Percentiles rank a stretch among this genome's conserved stretches.
Evolutionary conservation across 1,140 invertebrate genomes (phyloP).

Genomic region (Drosophila ambigua): DNA sequence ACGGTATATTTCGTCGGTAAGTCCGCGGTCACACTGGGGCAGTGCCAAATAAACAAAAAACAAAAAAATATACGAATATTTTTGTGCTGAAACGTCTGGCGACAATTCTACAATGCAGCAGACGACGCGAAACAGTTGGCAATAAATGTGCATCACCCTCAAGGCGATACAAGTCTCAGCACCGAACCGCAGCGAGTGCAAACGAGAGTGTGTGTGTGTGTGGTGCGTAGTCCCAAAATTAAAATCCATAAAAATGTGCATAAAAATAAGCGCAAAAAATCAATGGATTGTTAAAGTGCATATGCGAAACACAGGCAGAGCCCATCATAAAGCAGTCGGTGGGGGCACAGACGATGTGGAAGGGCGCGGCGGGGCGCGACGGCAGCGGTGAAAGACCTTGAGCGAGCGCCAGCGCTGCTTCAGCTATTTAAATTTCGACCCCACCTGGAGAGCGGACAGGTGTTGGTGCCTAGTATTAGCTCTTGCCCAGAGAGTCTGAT

Average conservation of each 20-base stretch:
- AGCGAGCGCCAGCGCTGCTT: conserved; percentile 31
- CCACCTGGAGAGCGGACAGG: conserved; percentile 73
- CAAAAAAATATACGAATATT: too few species aligned
- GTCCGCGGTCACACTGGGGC: too few species aligned
- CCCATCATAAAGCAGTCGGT: too few species aligned
- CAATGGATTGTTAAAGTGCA: conserved; percentile 50
- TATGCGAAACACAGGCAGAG: neutral
- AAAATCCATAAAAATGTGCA: conserved; percentile 48
- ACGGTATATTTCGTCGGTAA: too few species aligned
- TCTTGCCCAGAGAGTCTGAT: conserved; percentile 3
- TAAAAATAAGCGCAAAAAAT: conserved; percentile 71
- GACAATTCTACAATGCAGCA: conserved; percentile 5
- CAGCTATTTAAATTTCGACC: conserved; percentile 62
- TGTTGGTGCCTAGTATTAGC: conserved; percentile 53
- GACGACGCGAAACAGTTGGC: conserved; percentile 4
- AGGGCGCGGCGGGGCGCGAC: conserved; percentile 11
- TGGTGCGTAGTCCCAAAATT: conserved; percentile 36
- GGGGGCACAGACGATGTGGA: conserved; percentile 1
- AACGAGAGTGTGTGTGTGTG: conserved; percentile 52
- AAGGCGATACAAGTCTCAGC: conserved; percentile 5
- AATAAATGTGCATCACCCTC: conserved; percentile 2
- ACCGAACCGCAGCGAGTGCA: conserved; percentile 15
- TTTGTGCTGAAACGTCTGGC: neutral
- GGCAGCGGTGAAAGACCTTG: conserved; percentile 52
- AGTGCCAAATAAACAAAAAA: too few species aligned